Evolutionary conservation across 1,140 invertebrate species (phyloP).

Genomic region (Phocides pigmalion): DNA sequence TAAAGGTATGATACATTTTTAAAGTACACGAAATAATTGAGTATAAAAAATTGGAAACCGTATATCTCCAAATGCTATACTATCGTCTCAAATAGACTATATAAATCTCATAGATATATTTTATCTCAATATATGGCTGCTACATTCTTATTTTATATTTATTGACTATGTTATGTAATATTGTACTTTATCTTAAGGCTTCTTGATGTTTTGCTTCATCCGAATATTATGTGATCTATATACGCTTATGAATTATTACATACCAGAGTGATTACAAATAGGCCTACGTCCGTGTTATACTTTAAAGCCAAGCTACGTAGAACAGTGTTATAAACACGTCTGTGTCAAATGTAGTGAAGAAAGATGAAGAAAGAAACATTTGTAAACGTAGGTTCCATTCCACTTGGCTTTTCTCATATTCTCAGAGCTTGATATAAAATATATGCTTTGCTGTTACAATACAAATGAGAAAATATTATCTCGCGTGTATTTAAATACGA

Average conservation of each 20-base stretch:
- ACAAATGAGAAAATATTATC: too few relatives aligned
- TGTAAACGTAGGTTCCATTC: too few relatives aligned
- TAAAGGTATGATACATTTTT: too few relatives aligned
- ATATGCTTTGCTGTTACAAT: too few relatives aligned
- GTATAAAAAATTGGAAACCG: too few relatives aligned
- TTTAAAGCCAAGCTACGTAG: slow-evolving; percentile 55
- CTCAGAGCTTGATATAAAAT: too few relatives aligned
- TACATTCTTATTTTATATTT: slow-evolving; percentile 52
- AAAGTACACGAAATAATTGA: too few relatives aligned
- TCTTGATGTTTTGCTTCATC: slow-evolving; percentile 39
- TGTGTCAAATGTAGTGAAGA: slow-evolving; percentile 56
- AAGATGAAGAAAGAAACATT: too few relatives aligned
- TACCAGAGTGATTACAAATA: slow-evolving; percentile 36
- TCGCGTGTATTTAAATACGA: too few relatives aligned
- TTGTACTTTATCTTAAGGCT: slow-evolving; percentile 43
- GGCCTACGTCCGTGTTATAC: slow-evolving; percentile 50
- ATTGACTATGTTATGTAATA: slow-evolving; percentile 36
- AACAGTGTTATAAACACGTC: slow-evolving; percentile 62
- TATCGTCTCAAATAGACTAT: too few relatives aligned
- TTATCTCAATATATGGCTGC: slow-evolving; percentile 10
- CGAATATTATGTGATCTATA: slow-evolving; percentile 58
- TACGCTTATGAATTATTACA: slow-evolving; percentile 54
- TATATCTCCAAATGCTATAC: too few relatives aligned
- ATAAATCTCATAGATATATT: not conserved
- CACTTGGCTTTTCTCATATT: too few relatives aligned